phyloP scores from a whole-genome alignment of 1,140 invertebrate species.

The Drosophila kanapiae region DNA sequence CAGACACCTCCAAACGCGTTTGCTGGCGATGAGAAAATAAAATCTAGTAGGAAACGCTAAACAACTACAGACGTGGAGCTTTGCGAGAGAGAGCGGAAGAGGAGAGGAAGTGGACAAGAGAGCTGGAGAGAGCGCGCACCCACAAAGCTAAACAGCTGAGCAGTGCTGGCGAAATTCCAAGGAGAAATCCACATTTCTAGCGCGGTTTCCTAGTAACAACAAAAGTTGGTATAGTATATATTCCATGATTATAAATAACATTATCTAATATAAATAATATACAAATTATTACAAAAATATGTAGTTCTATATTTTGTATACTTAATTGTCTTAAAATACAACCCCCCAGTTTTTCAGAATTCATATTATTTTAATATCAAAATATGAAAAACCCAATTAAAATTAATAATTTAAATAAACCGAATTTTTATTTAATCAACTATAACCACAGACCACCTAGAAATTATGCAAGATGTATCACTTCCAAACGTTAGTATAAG shows the following conservation, averaged over 20 bases:
- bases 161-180: conserved; percentile 2
- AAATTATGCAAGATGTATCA: too few relatives aligned
- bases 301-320: too few relatives aligned
- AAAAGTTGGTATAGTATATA: not conserved
- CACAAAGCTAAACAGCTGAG: conserved; percentile 42
- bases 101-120: conserved; percentile 15
- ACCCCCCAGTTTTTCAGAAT: too few relatives aligned
- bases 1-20: conserved; percentile 55
- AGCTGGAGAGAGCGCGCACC: conserved; percentile 9
- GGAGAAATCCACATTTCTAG: not conserved
- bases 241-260: too few relatives aligned
- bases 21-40: conserved; percentile 38
- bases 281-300: not conserved
- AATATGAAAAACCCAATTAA: too few relatives aligned
- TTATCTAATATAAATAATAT: not conserved
- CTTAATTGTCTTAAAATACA: too few relatives aligned
- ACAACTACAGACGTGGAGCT: conserved; percentile 53
- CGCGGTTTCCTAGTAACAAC: not conserved
- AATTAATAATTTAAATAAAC: too few relatives aligned
- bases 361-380: too few relatives aligned
- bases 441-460: too few relatives aligned
- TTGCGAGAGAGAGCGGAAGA: conserved; percentile 11
- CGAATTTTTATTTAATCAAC: too few relatives aligned
- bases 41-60: conserved; percentile 41
- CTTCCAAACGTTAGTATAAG: too few relatives aligned